phyloP scores from a whole-genome alignment of 1,140 invertebrate species.

The Phenacoccus solenopsis region DNA sequence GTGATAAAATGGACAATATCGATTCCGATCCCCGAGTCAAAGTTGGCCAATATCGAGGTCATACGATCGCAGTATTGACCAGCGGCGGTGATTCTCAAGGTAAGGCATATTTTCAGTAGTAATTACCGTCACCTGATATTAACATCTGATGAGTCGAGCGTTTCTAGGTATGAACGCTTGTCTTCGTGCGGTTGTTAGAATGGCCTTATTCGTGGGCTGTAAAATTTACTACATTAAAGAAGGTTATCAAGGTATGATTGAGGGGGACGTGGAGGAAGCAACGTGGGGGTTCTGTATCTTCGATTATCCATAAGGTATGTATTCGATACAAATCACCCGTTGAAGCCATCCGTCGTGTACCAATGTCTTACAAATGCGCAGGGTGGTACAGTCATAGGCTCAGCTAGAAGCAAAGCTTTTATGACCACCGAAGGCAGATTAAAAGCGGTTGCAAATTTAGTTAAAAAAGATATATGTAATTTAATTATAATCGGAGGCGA shows the following conservation, averaged over 20 bases:
- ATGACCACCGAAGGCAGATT: conserved; percentile 39
- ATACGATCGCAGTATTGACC: conserved; percentile 23
- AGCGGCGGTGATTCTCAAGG: conserved; percentile 25
- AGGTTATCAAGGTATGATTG: conserved; percentile 51
- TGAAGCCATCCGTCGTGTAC: background rate
- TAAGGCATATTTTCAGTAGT: background rate
- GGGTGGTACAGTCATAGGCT: conserved; percentile 50
- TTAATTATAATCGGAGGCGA: conserved; percentile 52
- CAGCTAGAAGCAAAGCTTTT: conserved; percentile 45
- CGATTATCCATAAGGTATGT: conserved; percentile 45
- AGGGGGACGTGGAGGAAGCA: conserved; percentile 46
- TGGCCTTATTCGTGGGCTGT: conserved; percentile 46
- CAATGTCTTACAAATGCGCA: conserved; percentile 25
- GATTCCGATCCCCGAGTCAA: background rate
- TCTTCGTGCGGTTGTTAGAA: conserved; percentile 44
- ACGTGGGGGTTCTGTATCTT: conserved; percentile 25
- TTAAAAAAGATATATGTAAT: conserved; percentile 41
- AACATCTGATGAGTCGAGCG: background rate
- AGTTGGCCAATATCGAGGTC: background rate
- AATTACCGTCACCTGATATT: background rate
- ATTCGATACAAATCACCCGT: conserved; percentile 33
- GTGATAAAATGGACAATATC: no score
- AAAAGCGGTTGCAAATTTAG: conserved; percentile 42
- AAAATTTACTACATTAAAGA: conserved; percentile 47
- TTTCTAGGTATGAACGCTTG: conserved; percentile 47